Conservation (phyloP, 1,140 invertebrate genomes). For the Nephotettix cincticeps region DNA sequence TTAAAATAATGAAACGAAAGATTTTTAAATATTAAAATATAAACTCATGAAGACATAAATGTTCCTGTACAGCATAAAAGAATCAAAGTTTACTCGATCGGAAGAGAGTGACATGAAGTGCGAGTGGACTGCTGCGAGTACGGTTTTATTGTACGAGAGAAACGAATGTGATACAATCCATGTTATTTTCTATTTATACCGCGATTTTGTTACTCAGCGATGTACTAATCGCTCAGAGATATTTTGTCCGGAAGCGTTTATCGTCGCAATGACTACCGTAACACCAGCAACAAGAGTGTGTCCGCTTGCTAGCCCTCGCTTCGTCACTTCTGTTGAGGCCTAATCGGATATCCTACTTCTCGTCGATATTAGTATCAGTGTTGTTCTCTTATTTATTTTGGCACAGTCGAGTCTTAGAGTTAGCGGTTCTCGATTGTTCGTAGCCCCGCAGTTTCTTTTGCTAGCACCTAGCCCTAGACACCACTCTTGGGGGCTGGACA, state of each 20-base stretch:
- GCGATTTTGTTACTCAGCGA: not conserved
- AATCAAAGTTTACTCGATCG: slow-evolving; percentile 34
- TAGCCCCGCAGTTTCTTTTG: slow-evolving; percentile 31
- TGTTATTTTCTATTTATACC: slow-evolving; percentile 31
- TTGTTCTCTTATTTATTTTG: slow-evolving; percentile 23
- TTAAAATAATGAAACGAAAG: slow-evolving; percentile 36
- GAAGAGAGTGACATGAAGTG: slow-evolving; percentile 24
- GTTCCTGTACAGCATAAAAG: slow-evolving; percentile 39
- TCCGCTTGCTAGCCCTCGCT: slow-evolving; percentile 34
- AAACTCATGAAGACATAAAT: slow-evolving; percentile 35
- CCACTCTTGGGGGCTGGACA: slow-evolving; percentile 34
- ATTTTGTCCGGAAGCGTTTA: too few species aligned
- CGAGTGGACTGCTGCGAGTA: slow-evolving; percentile 31
- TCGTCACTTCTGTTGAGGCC: slow-evolving; percentile 28
- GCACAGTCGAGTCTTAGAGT: slow-evolving; percentile 23
- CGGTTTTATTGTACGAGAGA: slow-evolving; percentile 37
- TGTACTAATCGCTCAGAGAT: slow-evolving; percentile 31
- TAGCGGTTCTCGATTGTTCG: slow-evolving; percentile 27
- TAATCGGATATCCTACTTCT: slow-evolving; percentile 19
- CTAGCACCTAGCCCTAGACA: slow-evolving; percentile 27
- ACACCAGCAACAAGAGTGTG: slow-evolving; percentile 38
- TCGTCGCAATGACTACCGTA: too few species aligned
- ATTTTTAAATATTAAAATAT: slow-evolving; percentile 34
- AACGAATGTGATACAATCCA: slow-evolving; percentile 42
- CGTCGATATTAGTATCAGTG: slow-evolving; percentile 30